These are phyloP conservation scores for Chinchilla lanigera DNA, from an alignment of 2,113 vertebrate species.

Conservation along the genomic window DNA sequence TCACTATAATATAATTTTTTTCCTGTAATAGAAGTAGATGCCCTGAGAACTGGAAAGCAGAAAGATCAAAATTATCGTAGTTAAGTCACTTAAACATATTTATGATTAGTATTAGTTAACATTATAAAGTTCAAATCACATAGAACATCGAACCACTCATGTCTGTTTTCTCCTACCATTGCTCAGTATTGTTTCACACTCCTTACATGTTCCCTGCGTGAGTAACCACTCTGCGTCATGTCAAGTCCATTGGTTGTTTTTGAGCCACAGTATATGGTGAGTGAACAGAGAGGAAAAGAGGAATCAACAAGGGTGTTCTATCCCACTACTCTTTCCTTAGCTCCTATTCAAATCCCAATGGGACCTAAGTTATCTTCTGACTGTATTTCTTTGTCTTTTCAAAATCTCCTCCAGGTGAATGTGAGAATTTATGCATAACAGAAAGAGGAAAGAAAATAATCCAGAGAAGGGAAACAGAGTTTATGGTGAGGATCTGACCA, in stretches of 20 bases:
- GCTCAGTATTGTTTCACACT: neutral
- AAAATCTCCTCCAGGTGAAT: neutral
- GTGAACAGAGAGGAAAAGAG: neutral
- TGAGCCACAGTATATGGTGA: neutral
- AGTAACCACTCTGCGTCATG: neutral
- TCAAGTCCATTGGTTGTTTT: neutral
- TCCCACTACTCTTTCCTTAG: neutral
- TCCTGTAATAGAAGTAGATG: neutral
- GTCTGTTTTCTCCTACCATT: neutral
- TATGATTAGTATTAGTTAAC: slow-evolving; percentile 7
- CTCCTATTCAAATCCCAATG: neutral
- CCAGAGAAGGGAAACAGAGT: neutral
- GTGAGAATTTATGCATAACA: neutral
- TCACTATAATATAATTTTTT: slow-evolving; percentile 23
- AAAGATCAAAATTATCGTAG: neutral
- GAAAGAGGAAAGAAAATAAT: neutral
- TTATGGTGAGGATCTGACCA: neutral
- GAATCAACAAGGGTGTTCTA: neutral
- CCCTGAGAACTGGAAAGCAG: neutral
- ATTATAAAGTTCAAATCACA: neutral
- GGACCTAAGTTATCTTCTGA: neutral
- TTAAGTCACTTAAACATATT: neutral
- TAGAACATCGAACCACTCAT: neutral
- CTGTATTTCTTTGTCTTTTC: neutral
- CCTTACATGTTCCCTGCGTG: neutral